Conservation (phyloP, 2,113 vertebrate species). For the Pseudopipra pipra region DNA sequence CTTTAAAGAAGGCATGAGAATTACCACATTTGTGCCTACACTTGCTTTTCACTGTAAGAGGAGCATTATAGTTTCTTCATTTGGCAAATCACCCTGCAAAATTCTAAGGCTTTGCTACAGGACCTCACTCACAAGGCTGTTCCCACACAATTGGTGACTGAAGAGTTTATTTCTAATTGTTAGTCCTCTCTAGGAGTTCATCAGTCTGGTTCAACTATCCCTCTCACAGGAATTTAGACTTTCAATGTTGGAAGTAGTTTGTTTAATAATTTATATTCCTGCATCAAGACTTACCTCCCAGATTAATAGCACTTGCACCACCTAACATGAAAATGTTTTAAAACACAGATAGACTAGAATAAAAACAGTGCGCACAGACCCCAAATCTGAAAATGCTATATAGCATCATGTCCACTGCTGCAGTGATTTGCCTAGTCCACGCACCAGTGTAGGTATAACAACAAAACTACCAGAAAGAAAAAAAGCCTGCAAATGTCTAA, state of each 20-base stretch:
- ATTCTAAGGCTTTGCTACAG: background rate
- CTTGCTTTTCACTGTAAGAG: background rate
- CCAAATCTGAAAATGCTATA: background rate
- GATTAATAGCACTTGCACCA: background rate
- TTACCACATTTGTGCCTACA: background rate
- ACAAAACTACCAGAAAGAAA: background rate
- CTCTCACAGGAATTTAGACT: background rate
- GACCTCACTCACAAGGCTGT: background rate
- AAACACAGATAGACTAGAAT: background rate
- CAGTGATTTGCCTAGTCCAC: background rate
- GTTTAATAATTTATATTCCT: background rate
- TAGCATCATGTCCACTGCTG: background rate
- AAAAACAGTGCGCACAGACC: background rate
- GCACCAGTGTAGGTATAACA: background rate
- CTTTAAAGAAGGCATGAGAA: background rate
- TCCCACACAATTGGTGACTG: background rate
- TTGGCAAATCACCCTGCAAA: background rate
- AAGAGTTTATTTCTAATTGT: background rate
- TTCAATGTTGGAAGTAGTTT: background rate
- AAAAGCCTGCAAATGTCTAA: background rate
- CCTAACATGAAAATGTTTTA: background rate
- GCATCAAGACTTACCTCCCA: background rate
- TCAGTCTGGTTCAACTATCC: background rate
- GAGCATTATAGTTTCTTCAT: background rate
- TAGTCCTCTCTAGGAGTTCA: background rate